Conservation (phyloP, 2,888 invertebrate species). For the Dione juno region DNA sequence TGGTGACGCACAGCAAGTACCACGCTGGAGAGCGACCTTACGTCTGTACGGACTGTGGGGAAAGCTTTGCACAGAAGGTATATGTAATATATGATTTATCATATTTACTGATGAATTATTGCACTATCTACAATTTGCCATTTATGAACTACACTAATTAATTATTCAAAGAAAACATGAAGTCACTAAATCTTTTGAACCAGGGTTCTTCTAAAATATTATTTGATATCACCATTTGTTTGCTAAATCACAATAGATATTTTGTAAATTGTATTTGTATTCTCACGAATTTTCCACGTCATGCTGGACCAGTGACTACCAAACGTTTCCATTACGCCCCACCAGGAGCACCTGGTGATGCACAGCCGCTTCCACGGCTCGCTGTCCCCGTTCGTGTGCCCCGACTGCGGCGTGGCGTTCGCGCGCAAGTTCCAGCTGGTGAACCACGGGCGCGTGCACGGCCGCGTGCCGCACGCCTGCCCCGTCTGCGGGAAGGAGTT, state of each 20-base stretch:
- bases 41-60: slow-evolving; percentile 94
- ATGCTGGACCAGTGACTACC: too few relatives aligned
- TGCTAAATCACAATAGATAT: too few relatives aligned
- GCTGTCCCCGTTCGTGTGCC: slow-evolving; percentile 96
- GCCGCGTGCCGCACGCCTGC: slow-evolving; percentile 91
- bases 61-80: slow-evolving; percentile 86
- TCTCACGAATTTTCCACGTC: too few relatives aligned
- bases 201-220: too few relatives aligned
- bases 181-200: too few relatives aligned
- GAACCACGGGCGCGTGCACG: slow-evolving; percentile 92
- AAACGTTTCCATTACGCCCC: too few relatives aligned
- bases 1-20: slow-evolving; percentile 93
- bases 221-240: too few relatives aligned
- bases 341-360: slow-evolving; percentile 89
- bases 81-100: neutral
- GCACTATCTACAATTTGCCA: too few relatives aligned
- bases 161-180: too few relatives aligned
- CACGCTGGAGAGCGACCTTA: slow-evolving; percentile 93
- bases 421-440: slow-evolving; percentile 93
- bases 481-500: slow-evolving; percentile 93
- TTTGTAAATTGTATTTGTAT: too few relatives aligned
- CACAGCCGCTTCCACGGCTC: slow-evolving; percentile 97
- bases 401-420: slow-evolving; percentile 94
- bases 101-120: too few relatives aligned
- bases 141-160: too few relatives aligned